A percentile compares a stretch with the other conserved stretches of the same genome.
Conservation (phyloP, 2,113 vertebrate genomes). For the Platanista minor region DNA sequence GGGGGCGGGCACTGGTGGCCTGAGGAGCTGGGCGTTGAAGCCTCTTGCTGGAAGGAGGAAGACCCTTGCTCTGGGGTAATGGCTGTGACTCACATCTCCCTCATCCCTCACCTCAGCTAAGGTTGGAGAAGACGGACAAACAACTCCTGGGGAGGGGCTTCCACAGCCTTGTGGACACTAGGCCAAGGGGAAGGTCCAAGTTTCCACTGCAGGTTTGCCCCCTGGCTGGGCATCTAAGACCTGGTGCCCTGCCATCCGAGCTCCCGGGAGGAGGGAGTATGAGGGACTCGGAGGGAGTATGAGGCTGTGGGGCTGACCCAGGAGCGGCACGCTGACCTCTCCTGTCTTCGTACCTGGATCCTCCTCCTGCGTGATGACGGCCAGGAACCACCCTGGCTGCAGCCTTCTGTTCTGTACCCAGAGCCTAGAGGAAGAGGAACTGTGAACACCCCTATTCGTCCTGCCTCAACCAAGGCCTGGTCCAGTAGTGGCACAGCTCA, state of each 20-base stretch:
- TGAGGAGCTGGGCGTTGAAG: neutral
- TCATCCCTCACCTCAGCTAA: constrained; percentile 80
- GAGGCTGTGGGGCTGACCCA: neutral
- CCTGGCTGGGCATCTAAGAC: neutral
- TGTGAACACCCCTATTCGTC: constrained; percentile 66
- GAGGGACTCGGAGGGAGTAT: neutral
- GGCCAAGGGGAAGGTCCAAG: constrained; percentile 84
- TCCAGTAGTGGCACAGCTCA: neutral
- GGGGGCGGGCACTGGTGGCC: neutral
- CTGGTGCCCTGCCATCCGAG: neutral
- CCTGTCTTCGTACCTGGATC: neutral
- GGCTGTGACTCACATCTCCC: neutral
- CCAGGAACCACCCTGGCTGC: constrained; percentile 79
- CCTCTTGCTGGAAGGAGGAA: neutral
- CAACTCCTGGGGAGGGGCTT: constrained; percentile 85
- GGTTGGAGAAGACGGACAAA: constrained; percentile 78
- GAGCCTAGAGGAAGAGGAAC: constrained; percentile 61
- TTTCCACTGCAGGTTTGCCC: neutral
- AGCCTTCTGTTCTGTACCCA: constrained; percentile 72
- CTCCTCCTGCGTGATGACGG: constrained; percentile 81
- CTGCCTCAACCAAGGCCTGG: neutral
- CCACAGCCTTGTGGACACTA: constrained; percentile 81
- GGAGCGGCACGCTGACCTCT: neutral
- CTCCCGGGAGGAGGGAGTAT: neutral
- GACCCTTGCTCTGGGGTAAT: neutral